Evolutionary conservation across 2,888 invertebrate genomes (phyloP), one percentile per base, ranked within the genome.

Genomic region (Dynastes maya): DNA sequence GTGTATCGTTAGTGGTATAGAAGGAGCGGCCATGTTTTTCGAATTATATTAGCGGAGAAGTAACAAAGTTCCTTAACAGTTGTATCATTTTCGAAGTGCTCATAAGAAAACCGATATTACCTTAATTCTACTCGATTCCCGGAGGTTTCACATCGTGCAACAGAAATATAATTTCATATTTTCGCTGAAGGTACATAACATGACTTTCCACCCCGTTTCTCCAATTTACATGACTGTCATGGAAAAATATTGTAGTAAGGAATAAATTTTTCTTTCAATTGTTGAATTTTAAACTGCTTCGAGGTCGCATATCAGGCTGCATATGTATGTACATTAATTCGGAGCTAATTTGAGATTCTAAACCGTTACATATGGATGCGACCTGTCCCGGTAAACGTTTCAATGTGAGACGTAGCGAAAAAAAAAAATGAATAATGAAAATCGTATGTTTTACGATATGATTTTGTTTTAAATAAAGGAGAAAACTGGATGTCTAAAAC

Each of bases 341-440:
- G 55, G 13, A 72, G 40, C n/a, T 72, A 58, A 72, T 72, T 72
- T 72, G 22, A 40, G 58, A 71, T 61, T 61, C 72, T 13, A 11
- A 61, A 40, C 32, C 40, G 8, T 27, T 72, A 22, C 61, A 40
- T 37, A 71, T 72, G 61, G 72, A 72, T 22, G 22, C 22, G 58
- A 22, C n/a, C 5, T 37, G 5, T 37, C 5, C n/a, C 27, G 58
- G 29, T 40, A 61, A 72, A 72, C 27, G 58, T 72, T 72, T 72
- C 72, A 40, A 61, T 22, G 13, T 49, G 68, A 4, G n/a, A 29
- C 68, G 40, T 13, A 55, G n/a, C n/a, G 16, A 6, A n/a, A 49
- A n/a, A n/a, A 71, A 55, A 72, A 72, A 72, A 61, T 72, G 72
- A 72, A 72, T 72, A 72, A 72, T 72, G 72, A 61, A 72, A 61